These are phyloP conservation scores for Menidia menidia DNA, from an alignment of 2,797 vertebrate genomes.

Conservation along the genomic window DNA sequence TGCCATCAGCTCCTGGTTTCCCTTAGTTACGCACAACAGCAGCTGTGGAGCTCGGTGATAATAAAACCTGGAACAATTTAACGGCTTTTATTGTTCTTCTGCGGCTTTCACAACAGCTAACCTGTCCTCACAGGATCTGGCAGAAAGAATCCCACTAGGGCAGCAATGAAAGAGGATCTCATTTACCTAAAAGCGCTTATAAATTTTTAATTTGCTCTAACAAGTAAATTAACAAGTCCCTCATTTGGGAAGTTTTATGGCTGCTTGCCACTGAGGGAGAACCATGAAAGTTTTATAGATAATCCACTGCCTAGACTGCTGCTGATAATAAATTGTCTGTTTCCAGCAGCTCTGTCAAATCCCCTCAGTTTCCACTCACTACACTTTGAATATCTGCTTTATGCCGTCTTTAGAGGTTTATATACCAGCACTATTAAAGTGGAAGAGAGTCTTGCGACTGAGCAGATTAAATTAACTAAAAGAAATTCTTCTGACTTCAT, in stretches of 20 bases:
- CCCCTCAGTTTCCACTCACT: conserved; percentile 90
- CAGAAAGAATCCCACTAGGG: conserved; percentile 86
- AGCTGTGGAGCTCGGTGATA: conserved; percentile 88
- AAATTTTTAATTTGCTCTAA: conserved; percentile 99
- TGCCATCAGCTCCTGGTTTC: conserved; percentile 85
- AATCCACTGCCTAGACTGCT: conserved; percentile 93
- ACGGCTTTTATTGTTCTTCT: conserved; percentile 97
- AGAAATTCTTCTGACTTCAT: conserved; percentile 59
- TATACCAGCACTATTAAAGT: conserved; percentile 74
- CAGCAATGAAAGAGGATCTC: conserved; percentile 98
- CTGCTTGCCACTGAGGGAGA: conserved; percentile 94
- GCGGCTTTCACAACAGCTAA: conserved; percentile 90
- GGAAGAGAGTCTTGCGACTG: conserved; percentile 54
- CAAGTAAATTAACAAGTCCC: conserved; percentile 99
- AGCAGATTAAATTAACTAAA: conserved; percentile 70
- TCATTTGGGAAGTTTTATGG: conserved; percentile 99
- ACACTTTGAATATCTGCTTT: conserved; percentile 87
- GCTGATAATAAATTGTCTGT: conserved; percentile 98
- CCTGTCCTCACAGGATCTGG: conserved; percentile 91
- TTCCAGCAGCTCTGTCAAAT: conserved; percentile 95
- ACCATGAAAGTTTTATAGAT: conserved; percentile 99
- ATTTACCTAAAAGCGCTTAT: conserved; percentile 99
- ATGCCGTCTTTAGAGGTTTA: conserved; percentile 73
- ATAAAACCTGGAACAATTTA: conserved; percentile 97
- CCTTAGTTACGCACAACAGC: conserved; percentile 92